Evolutionary conservation across 2,113 vertebrate species (phyloP).

Genomic region (Phoxinus phoxinus): DNA sequence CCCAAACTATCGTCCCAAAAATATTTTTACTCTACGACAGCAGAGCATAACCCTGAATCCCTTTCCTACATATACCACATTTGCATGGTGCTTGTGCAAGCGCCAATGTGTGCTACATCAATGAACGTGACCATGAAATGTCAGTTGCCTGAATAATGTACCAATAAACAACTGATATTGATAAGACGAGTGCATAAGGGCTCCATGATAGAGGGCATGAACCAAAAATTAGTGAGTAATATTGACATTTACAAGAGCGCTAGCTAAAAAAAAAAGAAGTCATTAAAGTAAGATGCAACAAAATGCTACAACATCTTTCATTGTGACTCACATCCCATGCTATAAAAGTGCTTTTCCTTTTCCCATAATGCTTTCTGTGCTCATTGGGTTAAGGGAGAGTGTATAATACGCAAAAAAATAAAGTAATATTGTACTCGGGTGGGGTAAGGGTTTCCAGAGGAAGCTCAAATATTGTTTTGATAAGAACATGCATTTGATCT

Average conservation of each 20-base stretch:
- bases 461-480: constrained; percentile 20
- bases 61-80: neutral
- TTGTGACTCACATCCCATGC: constrained; percentile 28
- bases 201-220: constrained; percentile 2
- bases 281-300: constrained; percentile 37
- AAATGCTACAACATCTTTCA: constrained; percentile 43
- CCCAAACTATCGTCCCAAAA: constrained; percentile 2
- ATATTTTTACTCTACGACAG: neutral
- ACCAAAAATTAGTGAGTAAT: neutral
- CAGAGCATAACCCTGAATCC: constrained; percentile 31
- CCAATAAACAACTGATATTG: neutral
- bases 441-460: constrained; percentile 12
- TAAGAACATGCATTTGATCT: constrained; percentile 26
- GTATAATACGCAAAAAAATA: constrained; percentile 7
- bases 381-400: constrained; percentile 26
- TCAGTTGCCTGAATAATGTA: constrained; percentile 21
- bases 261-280: neutral
- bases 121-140: neutral
- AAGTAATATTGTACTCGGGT: neutral
- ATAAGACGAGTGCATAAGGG: neutral
- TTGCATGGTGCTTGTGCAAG: constrained; percentile 31
- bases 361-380: constrained; percentile 7
- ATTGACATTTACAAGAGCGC: neutral
- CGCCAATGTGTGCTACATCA: constrained; percentile 44
- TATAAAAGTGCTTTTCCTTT: constrained; percentile 48